Evolutionary conservation across 2,888 invertebrate species (phyloP), one percentile per base, ranked within the genome.

Genomic region (Hypolimnas misippus): DNA sequence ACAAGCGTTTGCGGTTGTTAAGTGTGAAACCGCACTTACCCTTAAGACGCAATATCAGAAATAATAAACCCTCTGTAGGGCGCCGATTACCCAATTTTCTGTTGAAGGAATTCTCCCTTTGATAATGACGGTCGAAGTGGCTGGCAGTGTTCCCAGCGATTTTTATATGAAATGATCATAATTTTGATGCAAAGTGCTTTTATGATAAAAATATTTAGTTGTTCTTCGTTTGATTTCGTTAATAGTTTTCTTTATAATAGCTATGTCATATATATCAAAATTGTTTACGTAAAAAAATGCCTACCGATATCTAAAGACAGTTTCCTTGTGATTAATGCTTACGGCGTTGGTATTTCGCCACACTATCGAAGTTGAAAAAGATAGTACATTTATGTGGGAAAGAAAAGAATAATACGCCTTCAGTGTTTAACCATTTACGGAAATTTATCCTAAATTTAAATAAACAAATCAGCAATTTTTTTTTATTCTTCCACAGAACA

Each of bases 21-120:
- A 50, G 59, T 52, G 44, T 57, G 54, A 62, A 49, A 62, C 62
- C 57, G 51, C 21, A 61, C 59, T 64, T 46, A 56, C 59, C 58
- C 58, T 58, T 42, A 63, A 53, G 38, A 29, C 51, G 55, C 46
- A 56, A 63, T 68, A 63, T 81, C 79, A 82, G 79, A 46, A 35
- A 80, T 83, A 84, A 83, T 82, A 79, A 75, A 77, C 79, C 78
- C 62, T 33, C 71, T 63, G 82, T 76, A 75, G 82, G 70, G 81
- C 74, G 78, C 71, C 80, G 81, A 85, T 86, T 84, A 86, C 84
- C 83, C 82, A 86, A 86, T 86, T 85, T 86, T 82, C 78, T 75
- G 78, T 74, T 75, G 81, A 82, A 82, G 77, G 76, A 71, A 77
- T 61, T 51, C 49, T 56, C 50, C 61, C 31, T 51, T 55, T 61